These are phyloP conservation scores for Drosophila quinaria DNA, from an alignment of 2,888 invertebrate genomes.

Conservation along the genomic window DNA sequence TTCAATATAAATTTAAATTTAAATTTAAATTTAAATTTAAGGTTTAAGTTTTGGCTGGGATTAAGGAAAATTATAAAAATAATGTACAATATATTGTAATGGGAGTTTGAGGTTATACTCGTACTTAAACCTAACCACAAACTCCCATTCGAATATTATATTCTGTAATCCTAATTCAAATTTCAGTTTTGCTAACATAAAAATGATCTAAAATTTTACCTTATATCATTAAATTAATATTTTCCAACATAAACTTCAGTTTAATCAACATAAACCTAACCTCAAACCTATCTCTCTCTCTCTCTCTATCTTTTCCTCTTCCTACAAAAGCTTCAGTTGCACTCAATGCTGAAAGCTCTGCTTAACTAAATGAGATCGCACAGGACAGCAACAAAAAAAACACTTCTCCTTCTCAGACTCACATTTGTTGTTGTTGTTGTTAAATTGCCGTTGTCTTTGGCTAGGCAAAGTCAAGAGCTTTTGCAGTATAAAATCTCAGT, in stretches of 20 bases:
- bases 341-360: neutral
- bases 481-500: slow-evolving; percentile 2
- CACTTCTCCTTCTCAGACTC: slow-evolving; percentile 6
- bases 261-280: neutral
- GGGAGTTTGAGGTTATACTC: no score
- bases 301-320: neutral
- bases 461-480: slow-evolving; percentile 31
- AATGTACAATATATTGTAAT: no score
- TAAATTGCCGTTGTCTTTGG: slow-evolving; percentile 31
- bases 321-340: neutral
- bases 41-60: no score
- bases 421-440: slow-evolving; percentile 15
- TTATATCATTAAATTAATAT: neutral
- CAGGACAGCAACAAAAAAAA: slow-evolving; percentile 6
- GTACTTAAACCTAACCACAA: no score
- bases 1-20: no score
- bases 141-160: no score
- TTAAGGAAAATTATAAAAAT: no score
- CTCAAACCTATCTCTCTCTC: slow-evolving; percentile 1
- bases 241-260: no score
- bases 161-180: neutral
- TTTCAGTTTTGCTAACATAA: neutral
- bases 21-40: no score
- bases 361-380: slow-evolving; percentile 1
- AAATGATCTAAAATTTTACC: neutral